Evolutionary conservation across 2,797 vertebrate genomes (phyloP), one percentile per base, ranked within the genome.

Genomic region (Gymnopithys bicolor): DNA sequence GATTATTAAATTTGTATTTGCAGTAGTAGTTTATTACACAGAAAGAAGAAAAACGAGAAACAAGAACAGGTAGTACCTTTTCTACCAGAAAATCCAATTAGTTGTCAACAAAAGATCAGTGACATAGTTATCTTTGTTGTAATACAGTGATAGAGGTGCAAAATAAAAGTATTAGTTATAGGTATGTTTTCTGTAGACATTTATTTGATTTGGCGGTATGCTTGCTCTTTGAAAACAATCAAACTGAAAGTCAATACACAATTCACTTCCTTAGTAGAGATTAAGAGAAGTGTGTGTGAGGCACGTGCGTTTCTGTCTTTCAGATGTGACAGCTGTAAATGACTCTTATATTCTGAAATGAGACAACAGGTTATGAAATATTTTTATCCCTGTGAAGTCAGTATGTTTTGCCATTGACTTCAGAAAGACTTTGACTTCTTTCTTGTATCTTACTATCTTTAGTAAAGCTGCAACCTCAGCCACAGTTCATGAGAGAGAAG

Each of bases 221-320:
- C 32, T 79, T 94, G 75, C 33, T 90, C 46, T 87, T 94, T 64
- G 71, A 95, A 97, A 96, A 71, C 55, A 94, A 69, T 94, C 90
- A 81, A 35, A 74, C 33, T 63, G 52, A 90, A 97, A 71, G 28
- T 84, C 90, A 95, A 94, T 93, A 95, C 15, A 49, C 70, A 89
- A 91, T 93, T 32, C 41, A 89, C 60, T 91, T 95, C 77, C 67
- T 92, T 32, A 49, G 58, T 11, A 91, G 77, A 49, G 89, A 86
- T 41, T 90, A 66, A 84, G 60, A 87, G 62, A 48, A 1, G 0
- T 43, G 21, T 59, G 27, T 84, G 39, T 81, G 71, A 90, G 79
- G 56, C 27, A 24, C 49, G 37, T 33, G 28, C 45, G 25, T 63
- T 79, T 76, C 48, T 41, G 21, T 93, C 79, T 39, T 88, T 95